Conservation (phyloP, 64 coral and sea anemone genomes). For the Pocillopora verrucosa region DNA sequence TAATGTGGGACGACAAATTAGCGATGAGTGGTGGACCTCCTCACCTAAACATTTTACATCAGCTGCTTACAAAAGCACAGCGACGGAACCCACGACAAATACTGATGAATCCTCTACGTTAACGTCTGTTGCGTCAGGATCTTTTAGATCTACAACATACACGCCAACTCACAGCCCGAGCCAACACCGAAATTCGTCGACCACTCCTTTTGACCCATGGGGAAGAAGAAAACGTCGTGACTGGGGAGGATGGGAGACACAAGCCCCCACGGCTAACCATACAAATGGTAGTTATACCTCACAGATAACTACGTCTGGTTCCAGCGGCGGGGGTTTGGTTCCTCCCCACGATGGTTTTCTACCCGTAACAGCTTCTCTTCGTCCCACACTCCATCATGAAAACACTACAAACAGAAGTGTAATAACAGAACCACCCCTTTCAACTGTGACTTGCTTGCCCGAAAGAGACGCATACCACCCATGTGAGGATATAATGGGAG, state of each 20-base stretch:
- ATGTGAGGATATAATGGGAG: conserved; percentile 96
- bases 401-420: conserved; percentile 25
- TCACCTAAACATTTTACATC: background rate
- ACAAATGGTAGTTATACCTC: conserved; percentile 1
- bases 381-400: conserved; percentile 20
- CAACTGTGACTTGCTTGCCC: conserved; percentile 57
- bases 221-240: conserved; percentile 8
- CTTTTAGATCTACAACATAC: background rate
- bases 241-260: background rate
- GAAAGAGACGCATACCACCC: conserved; percentile 79
- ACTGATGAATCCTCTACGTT: conserved; percentile 15
- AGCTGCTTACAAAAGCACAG: background rate
- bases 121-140: background rate
- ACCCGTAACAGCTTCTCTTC: background rate
- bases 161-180: background rate
- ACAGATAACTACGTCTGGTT: background rate
- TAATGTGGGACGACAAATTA: background rate
- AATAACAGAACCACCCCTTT: background rate
- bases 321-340: background rate
- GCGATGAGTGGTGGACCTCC: background rate
- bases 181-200: background rate
- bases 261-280: conserved; percentile 30
- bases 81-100: background rate
- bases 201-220: background rate
- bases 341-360: conserved; percentile 2